Percentiles rank a stretch among this genome's conserved stretches.
Conservation (phyloP, 2,797 vertebrate species). For the Avahi laniger region DNA sequence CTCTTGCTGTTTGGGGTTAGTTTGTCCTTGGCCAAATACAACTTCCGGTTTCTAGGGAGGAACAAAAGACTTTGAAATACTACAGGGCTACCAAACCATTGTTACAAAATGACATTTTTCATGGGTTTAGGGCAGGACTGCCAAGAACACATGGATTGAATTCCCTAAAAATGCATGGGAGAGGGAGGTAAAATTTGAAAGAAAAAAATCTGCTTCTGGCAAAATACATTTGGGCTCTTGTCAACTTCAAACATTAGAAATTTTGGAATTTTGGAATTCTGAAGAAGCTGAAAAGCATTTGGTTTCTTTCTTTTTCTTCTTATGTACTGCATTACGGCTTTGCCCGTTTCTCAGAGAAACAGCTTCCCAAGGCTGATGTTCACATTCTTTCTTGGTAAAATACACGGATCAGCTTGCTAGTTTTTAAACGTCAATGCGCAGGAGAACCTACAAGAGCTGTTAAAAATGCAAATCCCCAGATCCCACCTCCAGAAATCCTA, state of each 20-base stretch:
- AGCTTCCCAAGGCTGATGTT: not conserved
- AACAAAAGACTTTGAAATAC: slow-evolving; percentile 24
- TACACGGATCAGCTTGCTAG: not conserved
- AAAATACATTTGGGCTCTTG: not conserved
- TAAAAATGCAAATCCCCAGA: not conserved
- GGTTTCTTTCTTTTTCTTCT: not conserved
- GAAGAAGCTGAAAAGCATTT: not conserved
- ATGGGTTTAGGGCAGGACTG: not conserved
- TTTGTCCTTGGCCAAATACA: not conserved
- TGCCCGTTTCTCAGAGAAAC: not conserved
- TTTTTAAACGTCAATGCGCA: not conserved
- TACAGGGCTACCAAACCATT: not conserved
- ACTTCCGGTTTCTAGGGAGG: not conserved
- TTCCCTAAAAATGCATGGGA: slow-evolving; percentile 35
- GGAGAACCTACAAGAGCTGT: not conserved
- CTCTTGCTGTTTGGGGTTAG: not conserved
- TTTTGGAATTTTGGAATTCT: not conserved
- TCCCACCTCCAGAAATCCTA: not conserved
- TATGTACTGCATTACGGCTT: not conserved
- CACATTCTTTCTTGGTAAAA: not conserved
- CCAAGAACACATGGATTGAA: not conserved
- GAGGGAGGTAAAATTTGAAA: slow-evolving; percentile 2
- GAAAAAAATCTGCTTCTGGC: not conserved
- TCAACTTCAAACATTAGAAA: not conserved
- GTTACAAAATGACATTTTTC: slow-evolving; percentile 17